Evolutionary conservation across 2,113 vertebrate genomes (phyloP).

Genomic region (Gobiocypris rarus): DNA sequence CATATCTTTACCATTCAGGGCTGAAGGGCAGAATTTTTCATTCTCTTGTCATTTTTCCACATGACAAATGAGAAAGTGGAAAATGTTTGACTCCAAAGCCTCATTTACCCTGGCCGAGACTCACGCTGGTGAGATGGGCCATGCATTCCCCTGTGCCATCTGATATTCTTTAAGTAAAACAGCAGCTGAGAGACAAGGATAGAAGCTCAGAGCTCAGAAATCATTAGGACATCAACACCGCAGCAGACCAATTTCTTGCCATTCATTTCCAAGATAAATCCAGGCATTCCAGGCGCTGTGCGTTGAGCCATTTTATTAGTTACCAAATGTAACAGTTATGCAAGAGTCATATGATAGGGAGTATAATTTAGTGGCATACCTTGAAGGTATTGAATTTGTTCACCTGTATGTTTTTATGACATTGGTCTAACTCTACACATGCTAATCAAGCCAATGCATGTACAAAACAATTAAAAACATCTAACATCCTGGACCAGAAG

Average conservation of each 20-base stretch:
- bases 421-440: not conserved
- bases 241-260: not conserved
- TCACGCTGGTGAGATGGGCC: constrained; percentile 42
- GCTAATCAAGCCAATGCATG: not conserved
- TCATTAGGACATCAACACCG: constrained; percentile 34
- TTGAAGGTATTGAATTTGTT: constrained; percentile 1
- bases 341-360: not conserved
- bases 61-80: constrained; percentile 27
- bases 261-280: constrained; percentile 47
- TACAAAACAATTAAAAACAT: not conserved
- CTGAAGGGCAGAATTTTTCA: not conserved
- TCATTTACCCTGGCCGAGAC: constrained; percentile 44
- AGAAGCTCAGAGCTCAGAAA: constrained; percentile 14
- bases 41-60: constrained; percentile 26
- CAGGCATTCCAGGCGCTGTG: constrained; percentile 6
- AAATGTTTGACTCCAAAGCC: constrained; percentile 17
- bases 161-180: constrained; percentile 67
- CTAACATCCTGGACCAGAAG: not conserved
- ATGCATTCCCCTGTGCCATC: constrained; percentile 67
- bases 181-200: constrained; percentile 64
- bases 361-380: constrained; percentile 17
- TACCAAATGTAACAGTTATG: not conserved
- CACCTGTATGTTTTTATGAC: not conserved
- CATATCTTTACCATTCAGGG: not conserved
- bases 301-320: constrained; percentile 32